A percentile compares a stretch with the other conserved stretches of the same genome.
phyloP scores from a whole-genome alignment of 2,113 vertebrate genomes.

The Gallinago media region DNA sequence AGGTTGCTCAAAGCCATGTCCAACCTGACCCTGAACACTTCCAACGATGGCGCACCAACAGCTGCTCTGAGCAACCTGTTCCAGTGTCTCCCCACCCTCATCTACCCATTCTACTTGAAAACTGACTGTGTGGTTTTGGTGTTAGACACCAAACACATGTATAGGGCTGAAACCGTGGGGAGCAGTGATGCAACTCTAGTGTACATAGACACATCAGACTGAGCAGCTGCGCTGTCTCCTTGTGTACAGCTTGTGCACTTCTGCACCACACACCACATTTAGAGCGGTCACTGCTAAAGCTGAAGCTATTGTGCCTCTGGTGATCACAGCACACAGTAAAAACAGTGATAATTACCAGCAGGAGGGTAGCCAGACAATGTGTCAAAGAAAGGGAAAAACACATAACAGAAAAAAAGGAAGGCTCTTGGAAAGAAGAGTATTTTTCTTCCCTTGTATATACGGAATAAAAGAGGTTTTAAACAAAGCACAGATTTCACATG shows the following conservation, averaged over 20 bases:
- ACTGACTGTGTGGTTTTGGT: background rate
- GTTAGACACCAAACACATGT: background rate
- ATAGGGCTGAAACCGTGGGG: background rate
- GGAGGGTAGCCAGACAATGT: background rate
- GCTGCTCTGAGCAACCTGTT: background rate
- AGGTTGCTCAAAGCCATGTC: background rate
- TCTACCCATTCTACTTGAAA: background rate
- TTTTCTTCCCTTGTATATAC: background rate
- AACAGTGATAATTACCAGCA: background rate
- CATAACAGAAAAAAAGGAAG: background rate
- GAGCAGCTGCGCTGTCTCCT: background rate
- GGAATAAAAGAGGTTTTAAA: background rate
- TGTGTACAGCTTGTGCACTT: background rate
- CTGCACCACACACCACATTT: background rate
- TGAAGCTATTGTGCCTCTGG: background rate
- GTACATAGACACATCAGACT: background rate
- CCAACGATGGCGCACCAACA: background rate
- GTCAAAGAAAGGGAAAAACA: background rate
- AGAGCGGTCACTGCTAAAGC: background rate
- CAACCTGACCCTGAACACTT: background rate
- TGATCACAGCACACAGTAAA: background rate
- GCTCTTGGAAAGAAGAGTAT: background rate
- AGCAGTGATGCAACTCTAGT: background rate
- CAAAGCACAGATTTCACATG: background rate
- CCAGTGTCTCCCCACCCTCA: background rate